Conservation (phyloP, 2,113 vertebrate genomes). For the Atherinomorus stipes region DNA sequence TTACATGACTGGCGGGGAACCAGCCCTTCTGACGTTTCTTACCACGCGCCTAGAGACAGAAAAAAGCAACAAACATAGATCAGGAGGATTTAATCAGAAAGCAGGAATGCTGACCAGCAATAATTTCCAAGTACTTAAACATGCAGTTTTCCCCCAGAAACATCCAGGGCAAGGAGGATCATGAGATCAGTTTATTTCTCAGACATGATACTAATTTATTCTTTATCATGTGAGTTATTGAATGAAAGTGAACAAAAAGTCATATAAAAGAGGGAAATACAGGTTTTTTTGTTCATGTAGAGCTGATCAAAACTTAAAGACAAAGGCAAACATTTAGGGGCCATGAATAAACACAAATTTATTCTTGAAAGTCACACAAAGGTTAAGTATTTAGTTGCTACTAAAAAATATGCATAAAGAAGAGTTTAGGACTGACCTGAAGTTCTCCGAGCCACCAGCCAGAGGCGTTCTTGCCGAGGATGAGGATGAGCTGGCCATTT, state of each 20-base stretch:
- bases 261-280: not conserved
- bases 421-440: slow-evolving; percentile 83
- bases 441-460: slow-evolving; percentile 99
- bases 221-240: not conserved
- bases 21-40: slow-evolving; percentile 97
- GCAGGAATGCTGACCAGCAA: not conserved
- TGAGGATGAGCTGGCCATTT: slow-evolving; percentile 91
- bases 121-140: not conserved
- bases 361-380: not conserved
- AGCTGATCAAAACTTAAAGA: not conserved
- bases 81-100: slow-evolving; percentile 2
- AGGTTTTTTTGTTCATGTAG: not conserved
- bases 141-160: not conserved
- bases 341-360: not conserved
- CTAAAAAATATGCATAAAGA: not conserved
- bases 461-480: slow-evolving; percentile 90
- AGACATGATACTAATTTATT: not conserved
- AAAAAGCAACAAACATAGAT: slow-evolving; percentile 18
- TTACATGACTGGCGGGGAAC: slow-evolving; percentile 94
- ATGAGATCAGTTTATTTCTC: not conserved
- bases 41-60: slow-evolving; percentile 88
- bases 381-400: no score
- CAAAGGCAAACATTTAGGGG: not conserved
- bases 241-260: not conserved
- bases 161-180: not conserved